Evolutionary conservation across 2,888 invertebrate genomes (phyloP), one percentile per base, ranked within the genome.

Genomic region (Apoda limacodes): DNA sequence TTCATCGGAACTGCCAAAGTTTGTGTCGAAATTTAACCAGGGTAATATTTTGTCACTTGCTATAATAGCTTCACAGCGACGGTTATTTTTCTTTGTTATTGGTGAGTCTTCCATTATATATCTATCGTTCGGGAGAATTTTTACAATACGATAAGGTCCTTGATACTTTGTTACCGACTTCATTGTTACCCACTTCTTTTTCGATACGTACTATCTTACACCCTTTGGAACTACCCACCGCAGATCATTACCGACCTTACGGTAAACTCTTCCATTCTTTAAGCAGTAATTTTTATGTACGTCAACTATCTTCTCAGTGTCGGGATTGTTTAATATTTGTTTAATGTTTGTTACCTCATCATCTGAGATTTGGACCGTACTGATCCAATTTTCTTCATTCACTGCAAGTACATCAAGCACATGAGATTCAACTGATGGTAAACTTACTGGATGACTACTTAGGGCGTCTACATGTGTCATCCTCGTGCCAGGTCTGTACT

Each of bases 381-480:
- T n/a, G n/a, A n/a, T n/a, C n/a, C n/a, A n/a, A n/a, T n/a, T n/a
- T n/a, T n/a, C n/a, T n/a, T n/a, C n/a, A n/a, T n/a, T n/a, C n/a
- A n/a, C n/a, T n/a, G n/a, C n/a, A n/a, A n/a, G n/a, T n/a, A n/a
- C n/a, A n/a, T n/a, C n/a, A n/a, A n/a, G n/a, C n/a, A n/a, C n/a
- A n/a, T n/a, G n/a, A n/a, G n/a, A n/a, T n/a, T n/a, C n/a, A n/a
- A n/a, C n/a, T n/a, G 6, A 13, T 14, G 24, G 15, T 4, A 34
- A 5, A 27, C 28, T 1, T 23, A 21, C 3, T 53, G 52, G 32
- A n/a, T n/a, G n/a, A n/a, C n/a, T n/a, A n/a, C n/a, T n/a, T n/a
- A n/a, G n/a, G n/a, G n/a, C n/a, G n/a, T 60, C 59, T 6, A 50
- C 55, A 25, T 59, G 52, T 4, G 30, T 17, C 52, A 59, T 55